These are phyloP conservation scores for Stenchaetothrips biformis DNA, from an alignment of 2,888 invertebrate genomes.

Conservation along the genomic window DNA sequence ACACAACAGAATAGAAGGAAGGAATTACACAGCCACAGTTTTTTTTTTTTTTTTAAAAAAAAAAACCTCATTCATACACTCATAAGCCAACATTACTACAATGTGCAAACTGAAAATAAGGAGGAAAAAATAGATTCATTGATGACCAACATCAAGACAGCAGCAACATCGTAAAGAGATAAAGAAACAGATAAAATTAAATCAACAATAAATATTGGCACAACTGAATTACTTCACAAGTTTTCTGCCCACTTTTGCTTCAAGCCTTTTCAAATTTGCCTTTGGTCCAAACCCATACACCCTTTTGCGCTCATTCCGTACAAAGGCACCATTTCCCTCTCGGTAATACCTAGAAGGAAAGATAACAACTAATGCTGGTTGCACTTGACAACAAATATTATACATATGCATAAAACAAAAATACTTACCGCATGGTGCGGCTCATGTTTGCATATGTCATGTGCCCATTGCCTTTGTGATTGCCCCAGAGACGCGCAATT, in stretches of 20 bases:
- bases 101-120: no score
- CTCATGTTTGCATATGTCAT: constrained; percentile 10
- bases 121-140: no score
- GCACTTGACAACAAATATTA: neutral
- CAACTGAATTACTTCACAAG: no score
- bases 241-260: neutral
- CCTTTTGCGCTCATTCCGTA: neutral
- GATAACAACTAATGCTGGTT: neutral
- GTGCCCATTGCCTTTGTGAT: neutral
- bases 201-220: no score
- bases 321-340: constrained; percentile 10
- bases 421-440: neutral
- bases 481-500: neutral
- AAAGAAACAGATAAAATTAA: no score
- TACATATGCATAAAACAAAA: neutral
- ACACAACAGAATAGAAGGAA: no score
- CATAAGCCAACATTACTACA: no score
- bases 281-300: constrained; percentile 10
- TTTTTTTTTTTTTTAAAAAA: no score
- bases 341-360: neutral
- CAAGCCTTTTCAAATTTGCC: neutral
- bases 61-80: no score
- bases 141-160: no score
- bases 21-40: no score
- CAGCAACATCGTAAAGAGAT: no score